These are phyloP conservation scores for Brachionus angularis DNA, from an alignment of 1,140 invertebrate genomes.

Conservation along the genomic window DNA sequence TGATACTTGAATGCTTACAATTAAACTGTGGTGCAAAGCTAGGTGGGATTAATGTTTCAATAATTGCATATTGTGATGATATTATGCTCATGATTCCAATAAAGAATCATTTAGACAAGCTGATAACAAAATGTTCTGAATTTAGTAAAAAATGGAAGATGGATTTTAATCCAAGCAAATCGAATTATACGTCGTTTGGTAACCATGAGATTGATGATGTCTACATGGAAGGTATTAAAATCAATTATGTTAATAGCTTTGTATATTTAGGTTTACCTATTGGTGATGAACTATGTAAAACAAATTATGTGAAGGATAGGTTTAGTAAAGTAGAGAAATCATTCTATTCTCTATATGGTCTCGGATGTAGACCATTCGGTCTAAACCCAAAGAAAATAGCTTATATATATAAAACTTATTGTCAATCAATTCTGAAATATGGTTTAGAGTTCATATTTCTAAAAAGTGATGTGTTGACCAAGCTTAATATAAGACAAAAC, in stretches of 20 bases:
- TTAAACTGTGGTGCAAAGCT: no score
- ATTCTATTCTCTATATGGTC: neutral
- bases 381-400: neutral
- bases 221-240: no score
- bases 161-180: no score
- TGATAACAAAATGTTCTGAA: neutral
- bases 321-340: neutral
- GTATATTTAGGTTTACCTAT: neutral
- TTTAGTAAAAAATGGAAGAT: no score
- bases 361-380: neutral
- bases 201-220: no score
- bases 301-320: neutral
- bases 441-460: neutral
- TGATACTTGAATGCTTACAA: no score
- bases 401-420: neutral
- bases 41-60: neutral
- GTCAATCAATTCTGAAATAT: neutral
- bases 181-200: no score
- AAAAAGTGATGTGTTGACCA: neutral
- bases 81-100: neutral
- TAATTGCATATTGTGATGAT: neutral
- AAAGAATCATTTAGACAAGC: neutral
- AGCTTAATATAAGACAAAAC: neutral
- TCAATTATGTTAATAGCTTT: neutral
- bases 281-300: neutral